A percentile compares a stretch with the other conserved stretches of the same genome.
Evolutionary conservation across 1,140 invertebrate genomes (phyloP).

Genomic region (Scaptodrosophila lebanonensis): DNA sequence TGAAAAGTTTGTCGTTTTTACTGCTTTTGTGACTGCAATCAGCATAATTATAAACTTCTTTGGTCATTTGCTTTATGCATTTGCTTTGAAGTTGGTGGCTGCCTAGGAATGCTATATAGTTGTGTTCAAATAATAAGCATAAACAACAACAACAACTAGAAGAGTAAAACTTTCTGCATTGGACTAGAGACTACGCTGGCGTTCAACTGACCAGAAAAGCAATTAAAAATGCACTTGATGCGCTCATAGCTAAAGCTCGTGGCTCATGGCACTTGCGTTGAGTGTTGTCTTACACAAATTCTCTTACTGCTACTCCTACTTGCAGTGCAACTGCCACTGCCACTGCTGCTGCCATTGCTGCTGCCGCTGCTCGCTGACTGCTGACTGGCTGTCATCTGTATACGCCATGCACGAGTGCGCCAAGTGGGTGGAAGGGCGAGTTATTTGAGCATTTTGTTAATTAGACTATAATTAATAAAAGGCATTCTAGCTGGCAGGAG

Average conservation of each 20-base stretch:
- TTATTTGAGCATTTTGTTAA: conserved; percentile 49
- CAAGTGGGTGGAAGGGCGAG: no score
- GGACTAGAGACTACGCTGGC: no score
- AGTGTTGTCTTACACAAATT: background rate
- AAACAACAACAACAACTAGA: conserved; percentile 1
- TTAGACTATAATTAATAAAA: conserved; percentile 64
- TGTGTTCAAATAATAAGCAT: conserved; percentile 37
- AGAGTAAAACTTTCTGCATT: background rate
- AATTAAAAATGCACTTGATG: conserved; percentile 63
- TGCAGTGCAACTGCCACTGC: conserved; percentile 48
- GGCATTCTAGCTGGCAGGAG: conserved; percentile 3
- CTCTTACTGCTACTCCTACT: conserved; percentile 16
- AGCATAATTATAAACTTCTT: conserved; percentile 69
- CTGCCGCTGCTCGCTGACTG: conserved; percentile 21
- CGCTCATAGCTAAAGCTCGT: conserved; percentile 15
- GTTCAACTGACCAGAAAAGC: conserved; percentile 19
- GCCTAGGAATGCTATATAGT: no score
- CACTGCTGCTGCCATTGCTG: conserved; percentile 12
- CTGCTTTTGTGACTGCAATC: conserved; percentile 52
- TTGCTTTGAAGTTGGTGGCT: conserved; percentile 37
- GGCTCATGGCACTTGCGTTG: background rate
- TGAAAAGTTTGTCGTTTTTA: no score
- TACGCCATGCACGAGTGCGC: no score
- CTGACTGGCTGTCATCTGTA: background rate
- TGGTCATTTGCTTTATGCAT: conserved; percentile 46